Percentiles rank a stretch among this genome's conserved stretches.
Conservation (phyloP, 2,888 invertebrate species). For the Epiblema foenella region DNA sequence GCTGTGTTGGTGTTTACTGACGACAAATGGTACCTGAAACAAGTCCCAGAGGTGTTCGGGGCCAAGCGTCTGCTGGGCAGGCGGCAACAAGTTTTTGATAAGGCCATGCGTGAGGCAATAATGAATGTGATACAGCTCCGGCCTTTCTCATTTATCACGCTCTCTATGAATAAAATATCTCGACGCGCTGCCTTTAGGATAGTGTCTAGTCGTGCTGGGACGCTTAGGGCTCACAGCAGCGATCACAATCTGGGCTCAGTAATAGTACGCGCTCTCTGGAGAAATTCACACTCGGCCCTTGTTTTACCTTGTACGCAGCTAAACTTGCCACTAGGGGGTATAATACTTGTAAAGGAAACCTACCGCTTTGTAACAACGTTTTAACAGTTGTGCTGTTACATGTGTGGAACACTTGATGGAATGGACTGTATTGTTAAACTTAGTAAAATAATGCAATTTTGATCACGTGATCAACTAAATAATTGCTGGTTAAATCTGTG, state of each 20-base stretch:
- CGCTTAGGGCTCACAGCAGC: constrained; percentile 68
- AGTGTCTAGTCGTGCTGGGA: constrained; percentile 73
- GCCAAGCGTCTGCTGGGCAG: constrained; percentile 64
- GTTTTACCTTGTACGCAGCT: constrained; percentile 62
- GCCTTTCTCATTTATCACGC: constrained; percentile 79
- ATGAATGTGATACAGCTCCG: constrained; percentile 79
- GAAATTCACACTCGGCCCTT: constrained; percentile 65
- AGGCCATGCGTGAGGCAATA: constrained; percentile 77
- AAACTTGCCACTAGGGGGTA: constrained; percentile 59
- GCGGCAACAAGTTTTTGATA: constrained; percentile 82
- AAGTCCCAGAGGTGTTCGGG: constrained; percentile 68
- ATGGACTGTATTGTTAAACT: not conserved
- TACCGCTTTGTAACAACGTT: constrained; percentile 30
- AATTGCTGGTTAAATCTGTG: too few species aligned
- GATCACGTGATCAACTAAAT: not conserved
- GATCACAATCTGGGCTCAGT: constrained; percentile 72
- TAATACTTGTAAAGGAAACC: constrained; percentile 47
- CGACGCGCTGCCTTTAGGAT: constrained; percentile 74
- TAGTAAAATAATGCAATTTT: constrained; percentile 10
- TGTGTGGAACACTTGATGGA: constrained; percentile 17
- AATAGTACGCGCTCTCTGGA: constrained; percentile 70
- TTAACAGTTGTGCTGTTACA: constrained; percentile 22
- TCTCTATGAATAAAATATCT: constrained; percentile 82
- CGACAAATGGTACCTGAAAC: constrained; percentile 73
- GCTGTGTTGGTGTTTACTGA: constrained; percentile 70